Base-by-base conservation (phyloP, 2,113 vertebrate genomes). In the Thryonomys swinderianus region DNA sequence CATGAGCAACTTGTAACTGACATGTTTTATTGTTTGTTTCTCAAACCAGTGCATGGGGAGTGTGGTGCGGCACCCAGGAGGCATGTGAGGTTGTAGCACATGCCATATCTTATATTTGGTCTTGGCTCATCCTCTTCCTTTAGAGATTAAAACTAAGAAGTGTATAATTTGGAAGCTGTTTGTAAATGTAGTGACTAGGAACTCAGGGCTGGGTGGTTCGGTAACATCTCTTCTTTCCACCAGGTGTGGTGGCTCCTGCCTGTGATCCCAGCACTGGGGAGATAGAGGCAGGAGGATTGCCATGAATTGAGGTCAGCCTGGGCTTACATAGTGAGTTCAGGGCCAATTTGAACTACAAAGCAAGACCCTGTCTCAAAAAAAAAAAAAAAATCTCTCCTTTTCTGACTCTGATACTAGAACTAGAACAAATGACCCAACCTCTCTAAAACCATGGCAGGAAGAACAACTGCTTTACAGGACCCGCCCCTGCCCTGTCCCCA, bases 11-110 rank as follows among this genome's bases (percentile, higher is more conserved):
- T 62, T 61, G 76, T 85, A 66, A 59, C 27, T 71, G 66, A 48
- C 32, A 51, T 88, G 11, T 57, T 95, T 55, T 27, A 40, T 84
- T 95, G 91, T 88, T 37, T 48, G 40, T 78, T 42, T 90, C 55
- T 90, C 57, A 25, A 79, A 14, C 11, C 69, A 57, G 57, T 34
- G 42, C 3, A 55, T 20, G 40, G 2, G 23, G 79, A 64, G 10
- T 53, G 32, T 55, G 7, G 11, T 73, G 2, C 25, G 71, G 1
- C 73, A 12, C 30, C 61, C 42, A 55, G 67, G 73, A 84, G 64
- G 69, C 21, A 25, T 23, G 6, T 12, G 40, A 84, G 30, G 30
- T 34, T 1, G 0, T 23, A 92, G 76, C 83, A 78, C 2, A 51
- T 34, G 69, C 4, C 45, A 55, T 6, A 32, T 66, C 80, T 30